Evolutionary conservation across 1,140 invertebrate genomes (phyloP).

Genomic region (Orussus abietinus): DNA sequence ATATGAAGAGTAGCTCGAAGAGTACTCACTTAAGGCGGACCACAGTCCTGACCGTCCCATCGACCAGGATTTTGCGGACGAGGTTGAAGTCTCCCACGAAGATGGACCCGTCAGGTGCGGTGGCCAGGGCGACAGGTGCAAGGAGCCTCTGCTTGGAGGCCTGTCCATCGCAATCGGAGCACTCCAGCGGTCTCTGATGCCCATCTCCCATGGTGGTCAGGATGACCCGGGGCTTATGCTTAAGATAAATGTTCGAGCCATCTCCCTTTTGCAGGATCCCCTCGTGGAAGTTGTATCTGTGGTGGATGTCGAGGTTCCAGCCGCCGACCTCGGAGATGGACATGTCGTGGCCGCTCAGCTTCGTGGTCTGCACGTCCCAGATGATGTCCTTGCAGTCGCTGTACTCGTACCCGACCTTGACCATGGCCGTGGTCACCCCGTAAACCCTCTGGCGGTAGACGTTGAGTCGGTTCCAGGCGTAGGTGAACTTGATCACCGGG

Average conservation of each 20-base stretch:
- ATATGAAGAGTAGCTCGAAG: slow-evolving; percentile 7
- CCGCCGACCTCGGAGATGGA: slow-evolving; percentile 93
- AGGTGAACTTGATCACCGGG: slow-evolving; percentile 92
- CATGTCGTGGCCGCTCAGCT: slow-evolving; percentile 93
- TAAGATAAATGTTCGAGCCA: slow-evolving; percentile 92
- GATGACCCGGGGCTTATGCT: slow-evolving; percentile 88
- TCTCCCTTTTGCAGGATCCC: slow-evolving; percentile 97
- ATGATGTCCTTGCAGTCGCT: slow-evolving; percentile 88
- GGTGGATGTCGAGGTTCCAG: slow-evolving; percentile 97
- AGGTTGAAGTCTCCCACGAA: slow-evolving; percentile 96
- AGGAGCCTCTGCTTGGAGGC: slow-evolving; percentile 79
- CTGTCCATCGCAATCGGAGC: slow-evolving; percentile 77
- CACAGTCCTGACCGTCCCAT: slow-evolving; percentile 82
- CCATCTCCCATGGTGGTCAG: slow-evolving; percentile 92
- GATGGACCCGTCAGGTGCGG: slow-evolving; percentile 88
- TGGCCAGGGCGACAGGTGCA: slow-evolving; percentile 86
- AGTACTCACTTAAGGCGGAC: slow-evolving; percentile 81
- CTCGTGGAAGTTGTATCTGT: slow-evolving; percentile 96
- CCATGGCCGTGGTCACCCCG: slow-evolving; percentile 83
- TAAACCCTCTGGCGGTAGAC: slow-evolving; percentile 95
- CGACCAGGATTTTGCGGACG: slow-evolving; percentile 83
- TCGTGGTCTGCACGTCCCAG: slow-evolving; percentile 93
- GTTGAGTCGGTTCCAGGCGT: slow-evolving; percentile 93
- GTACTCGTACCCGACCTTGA: slow-evolving; percentile 96
- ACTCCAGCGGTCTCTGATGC: slow-evolving; percentile 79